These are phyloP conservation scores for Megalonaias nervosa DNA, from an alignment of 1,140 invertebrate species.

Conservation along the genomic window DNA sequence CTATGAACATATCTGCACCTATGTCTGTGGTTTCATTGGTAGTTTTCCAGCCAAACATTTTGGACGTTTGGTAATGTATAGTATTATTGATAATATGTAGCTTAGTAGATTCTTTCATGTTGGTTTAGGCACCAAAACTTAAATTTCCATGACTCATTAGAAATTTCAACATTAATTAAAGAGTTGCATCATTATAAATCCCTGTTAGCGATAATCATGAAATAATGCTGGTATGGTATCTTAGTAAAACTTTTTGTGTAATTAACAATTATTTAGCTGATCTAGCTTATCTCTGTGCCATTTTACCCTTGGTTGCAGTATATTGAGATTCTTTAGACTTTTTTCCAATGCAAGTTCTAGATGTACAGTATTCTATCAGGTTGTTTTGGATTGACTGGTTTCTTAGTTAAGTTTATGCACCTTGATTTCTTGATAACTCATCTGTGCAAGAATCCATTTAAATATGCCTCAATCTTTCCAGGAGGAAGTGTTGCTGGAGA, in stretches of 20 bases:
- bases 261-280: no score
- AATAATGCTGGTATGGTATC: no score
- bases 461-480: conserved; percentile 28
- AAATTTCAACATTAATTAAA: no score
- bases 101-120: no score
- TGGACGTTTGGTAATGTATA: conserved; percentile 49
- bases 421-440: background rate
- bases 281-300: no score
- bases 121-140: no score
- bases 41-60: conserved; percentile 53
- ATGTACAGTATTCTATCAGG: background rate
- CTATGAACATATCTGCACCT: conserved; percentile 57
- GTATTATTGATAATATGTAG: background rate
- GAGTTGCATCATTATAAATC: no score
- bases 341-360: background rate
- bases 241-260: no score
- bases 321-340: background rate
- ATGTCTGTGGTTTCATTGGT: conserved; percentile 58
- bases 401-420: background rate
- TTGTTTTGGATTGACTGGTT: conserved; percentile 3
- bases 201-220: no score
- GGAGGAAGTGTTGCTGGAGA: conserved; percentile 42
- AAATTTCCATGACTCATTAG: no score
- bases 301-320: background rate
- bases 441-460: background rate